phyloP scores from a whole-genome alignment of 1,140 invertebrate genomes.

The Antheraea mylitta region DNA sequence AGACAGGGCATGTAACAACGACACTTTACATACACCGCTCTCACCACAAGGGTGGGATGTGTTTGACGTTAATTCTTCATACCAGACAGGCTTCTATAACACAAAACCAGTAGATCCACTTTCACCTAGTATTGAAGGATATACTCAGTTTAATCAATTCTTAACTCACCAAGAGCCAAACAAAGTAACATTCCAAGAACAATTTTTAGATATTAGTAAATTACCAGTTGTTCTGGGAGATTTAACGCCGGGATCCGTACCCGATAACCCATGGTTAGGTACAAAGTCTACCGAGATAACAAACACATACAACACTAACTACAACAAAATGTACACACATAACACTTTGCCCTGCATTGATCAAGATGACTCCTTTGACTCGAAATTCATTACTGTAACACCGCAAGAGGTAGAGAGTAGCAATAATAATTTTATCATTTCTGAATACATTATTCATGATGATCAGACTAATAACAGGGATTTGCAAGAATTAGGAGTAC shows the following conservation, averaged over 20 bases:
- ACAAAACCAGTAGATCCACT: conserved; percentile 43
- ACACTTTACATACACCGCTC: conserved; percentile 65
- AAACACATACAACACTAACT: conserved; percentile 40
- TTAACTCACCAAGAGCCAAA: conserved; percentile 27
- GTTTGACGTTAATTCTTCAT: conserved; percentile 56
- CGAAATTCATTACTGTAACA: conserved; percentile 54
- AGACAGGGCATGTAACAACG: conserved; percentile 60
- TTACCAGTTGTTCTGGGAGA: conserved; percentile 62
- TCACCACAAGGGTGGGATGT: conserved; percentile 66
- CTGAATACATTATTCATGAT: conserved; percentile 47
- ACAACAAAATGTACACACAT: conserved; percentile 45
- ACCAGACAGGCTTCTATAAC: conserved; percentile 45
- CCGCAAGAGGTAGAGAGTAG: conserved; percentile 52
- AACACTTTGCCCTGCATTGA: conserved; percentile 61
- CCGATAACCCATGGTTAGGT: conserved; percentile 38
- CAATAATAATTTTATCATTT: conserved; percentile 44
- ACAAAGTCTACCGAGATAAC: conserved; percentile 37
- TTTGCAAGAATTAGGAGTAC: conserved; percentile 14
- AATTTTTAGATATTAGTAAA: conserved; percentile 53
- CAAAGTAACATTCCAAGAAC: conserved; percentile 51
- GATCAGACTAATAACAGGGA: conserved; percentile 17
- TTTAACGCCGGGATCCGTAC: conserved; percentile 42
- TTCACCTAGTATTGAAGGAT: conserved; percentile 45
- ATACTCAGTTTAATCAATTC: conserved; percentile 40
- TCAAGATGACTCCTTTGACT: conserved; percentile 60